Conservation (phyloP, 1,140 invertebrate genomes). For the Drosophila miranda region DNA sequence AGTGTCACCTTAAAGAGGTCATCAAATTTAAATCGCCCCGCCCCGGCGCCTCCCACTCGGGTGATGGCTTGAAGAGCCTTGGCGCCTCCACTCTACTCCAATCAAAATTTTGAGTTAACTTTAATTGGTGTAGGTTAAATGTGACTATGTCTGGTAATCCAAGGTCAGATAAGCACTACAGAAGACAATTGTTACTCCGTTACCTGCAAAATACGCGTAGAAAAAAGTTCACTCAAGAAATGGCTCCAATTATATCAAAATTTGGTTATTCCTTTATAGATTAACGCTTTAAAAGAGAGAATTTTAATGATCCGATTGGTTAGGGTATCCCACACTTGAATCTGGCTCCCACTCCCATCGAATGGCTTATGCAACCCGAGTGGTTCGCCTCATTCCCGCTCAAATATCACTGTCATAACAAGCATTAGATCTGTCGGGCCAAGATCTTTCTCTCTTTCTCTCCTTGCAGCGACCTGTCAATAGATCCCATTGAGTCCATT, state of each 20-base stretch:
- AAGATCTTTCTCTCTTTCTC: slow-evolving; percentile 2
- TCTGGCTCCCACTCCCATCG: neutral
- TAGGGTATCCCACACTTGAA: slow-evolving; percentile 1
- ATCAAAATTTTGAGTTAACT: neutral
- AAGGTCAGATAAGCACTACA: too few species aligned
- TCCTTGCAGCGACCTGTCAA: slow-evolving; percentile 29
- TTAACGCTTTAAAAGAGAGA: too few species aligned
- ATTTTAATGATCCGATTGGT: neutral
- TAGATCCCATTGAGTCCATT: slow-evolving; percentile 41
- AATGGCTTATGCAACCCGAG: slow-evolving; percentile 20
- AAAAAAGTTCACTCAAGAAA: too few species aligned
- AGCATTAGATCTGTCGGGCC: slow-evolving; percentile 15
- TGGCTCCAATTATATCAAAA: too few species aligned
- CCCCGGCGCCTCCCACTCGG: too few species aligned
- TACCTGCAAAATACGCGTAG: too few species aligned
- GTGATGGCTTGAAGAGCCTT: too few species aligned
- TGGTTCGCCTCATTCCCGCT: slow-evolving; percentile 11
- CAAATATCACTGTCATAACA: slow-evolving; percentile 43
- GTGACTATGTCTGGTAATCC: too few species aligned
- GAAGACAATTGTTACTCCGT: neutral
- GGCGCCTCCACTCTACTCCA: too few species aligned
- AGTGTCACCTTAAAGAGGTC: slow-evolving; percentile 46
- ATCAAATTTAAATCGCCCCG: slow-evolving; percentile 26
- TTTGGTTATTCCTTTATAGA: neutral
- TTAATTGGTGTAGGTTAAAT: neutral